phyloP scores from a whole-genome alignment of 2,797 vertebrate species.

The Yasuhikotakia modesta region DNA sequence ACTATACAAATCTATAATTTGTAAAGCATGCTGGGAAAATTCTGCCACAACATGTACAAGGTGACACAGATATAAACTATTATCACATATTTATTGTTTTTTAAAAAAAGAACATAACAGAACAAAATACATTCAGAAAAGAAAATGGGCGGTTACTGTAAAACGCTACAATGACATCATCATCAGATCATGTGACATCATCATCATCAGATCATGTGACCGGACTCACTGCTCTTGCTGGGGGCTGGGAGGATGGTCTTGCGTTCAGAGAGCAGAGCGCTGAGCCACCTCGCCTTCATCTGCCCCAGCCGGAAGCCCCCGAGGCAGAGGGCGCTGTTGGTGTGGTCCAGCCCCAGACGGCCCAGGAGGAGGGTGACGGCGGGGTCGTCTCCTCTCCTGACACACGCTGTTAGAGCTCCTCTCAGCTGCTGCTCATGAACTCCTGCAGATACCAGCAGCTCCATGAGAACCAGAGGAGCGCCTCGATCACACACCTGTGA shows the following conservation, averaged over 20 bases:
- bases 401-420: constrained; percentile 82
- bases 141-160: not conserved
- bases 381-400: constrained; percentile 82
- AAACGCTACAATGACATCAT: not conserved
- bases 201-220: not conserved
- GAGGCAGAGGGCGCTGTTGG: constrained; percentile 89
- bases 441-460: constrained; percentile 83
- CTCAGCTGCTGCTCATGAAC: constrained; percentile 89
- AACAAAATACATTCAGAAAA: no score
- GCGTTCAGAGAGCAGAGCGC: constrained; percentile 84
- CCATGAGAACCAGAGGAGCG: constrained; percentile 84
- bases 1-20: no score
- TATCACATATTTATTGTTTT: no score
- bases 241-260: constrained; percentile 68
- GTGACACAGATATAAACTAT: no score
- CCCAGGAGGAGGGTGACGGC: constrained; percentile 84
- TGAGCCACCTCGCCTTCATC: constrained; percentile 88
- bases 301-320: constrained; percentile 88
- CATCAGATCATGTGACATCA: no score
- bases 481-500: constrained; percentile 88
- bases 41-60: no score
- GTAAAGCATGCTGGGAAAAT: no score
- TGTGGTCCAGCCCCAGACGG: constrained; percentile 86
- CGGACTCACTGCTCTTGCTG: constrained; percentile 78
- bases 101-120: no score